Evolutionary conservation across 2,113 vertebrate species (phyloP), one percentile per base, ranked within the genome.

Genomic region (Semnornis frantzii): DNA sequence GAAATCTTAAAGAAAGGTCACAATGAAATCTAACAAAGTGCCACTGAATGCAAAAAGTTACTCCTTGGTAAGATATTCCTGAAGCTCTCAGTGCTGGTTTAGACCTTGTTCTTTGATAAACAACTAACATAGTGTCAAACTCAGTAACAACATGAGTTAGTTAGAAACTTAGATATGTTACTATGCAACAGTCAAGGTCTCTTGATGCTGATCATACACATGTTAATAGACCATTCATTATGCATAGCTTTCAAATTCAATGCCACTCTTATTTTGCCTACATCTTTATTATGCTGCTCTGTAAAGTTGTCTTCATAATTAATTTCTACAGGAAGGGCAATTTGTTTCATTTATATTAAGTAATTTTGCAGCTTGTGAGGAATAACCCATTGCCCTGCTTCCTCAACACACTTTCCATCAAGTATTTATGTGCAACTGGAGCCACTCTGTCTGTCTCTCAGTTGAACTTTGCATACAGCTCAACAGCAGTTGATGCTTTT

Each of bases 131-230:
- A 3, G 12, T n/a, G 21, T 84, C 72, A 73, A 77, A 91, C 58
- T 74, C 72, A 65, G 73, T 62, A 90, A 71, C 54, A 85, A 89
- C 95, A 90, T 86, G 71, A 82, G 30, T 78, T 92, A 65, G 50
- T 85, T 93, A 72, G 77, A 89, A 83, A 79, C 78, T 88, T 84
- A 80, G 75, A 52, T 63, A 82, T 3, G 1, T 87, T 81, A 11
- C 55, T 85, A 27, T 58, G 71, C 58, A 74, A 15, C 71, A 94
- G 90, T 95, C 95, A 96, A 96, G 95, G 96, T 94, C 94, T 86
- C 69, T 81, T 85, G 50, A 91, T 84, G 63, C 78, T 84, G 83
- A 94, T 94, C 92, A 87, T 30, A 90, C 62, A 39, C 81, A 21
- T 85, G 85, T 87, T 93, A 82, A 92, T 80, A 94, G 81, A 82